Evolutionary conservation across 2,797 vertebrate species (phyloP).

Genomic region (Bryconaethiops microstoma): DNA sequence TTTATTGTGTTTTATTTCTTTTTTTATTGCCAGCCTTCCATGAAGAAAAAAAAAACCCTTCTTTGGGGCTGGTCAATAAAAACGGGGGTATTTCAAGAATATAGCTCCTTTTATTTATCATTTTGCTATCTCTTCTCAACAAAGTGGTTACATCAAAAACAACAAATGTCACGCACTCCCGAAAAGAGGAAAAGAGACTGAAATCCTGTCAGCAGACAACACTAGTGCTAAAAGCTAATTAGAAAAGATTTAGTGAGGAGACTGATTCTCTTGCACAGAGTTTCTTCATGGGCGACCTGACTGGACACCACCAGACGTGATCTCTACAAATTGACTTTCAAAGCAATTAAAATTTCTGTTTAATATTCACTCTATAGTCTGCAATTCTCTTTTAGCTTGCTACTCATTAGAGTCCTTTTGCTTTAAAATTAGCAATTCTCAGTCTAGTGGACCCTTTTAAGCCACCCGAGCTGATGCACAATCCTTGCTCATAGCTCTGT

Average conservation of each 20-base stretch:
- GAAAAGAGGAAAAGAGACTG: not conserved
- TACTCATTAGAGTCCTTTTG: constrained; percentile 31
- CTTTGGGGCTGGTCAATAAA: constrained; percentile 9
- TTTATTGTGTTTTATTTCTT: not conserved
- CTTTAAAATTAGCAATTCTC: constrained; percentile 20
- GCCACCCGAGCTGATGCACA: constrained; percentile 1
- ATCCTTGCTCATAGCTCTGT: not conserved
- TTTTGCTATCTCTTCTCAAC: not conserved
- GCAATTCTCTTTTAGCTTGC: constrained; percentile 31
- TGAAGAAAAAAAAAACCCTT: not conserved
- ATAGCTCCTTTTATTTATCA: constrained; percentile 6
- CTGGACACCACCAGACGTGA: not conserved
- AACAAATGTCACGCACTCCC: not conserved
- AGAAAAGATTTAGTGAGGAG: not conserved
- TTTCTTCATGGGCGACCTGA: constrained; percentile 17
- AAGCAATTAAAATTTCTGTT: constrained; percentile 43
- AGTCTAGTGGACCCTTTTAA: constrained; percentile 17
- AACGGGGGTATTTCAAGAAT: not conserved
- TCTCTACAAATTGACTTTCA: constrained; percentile 45
- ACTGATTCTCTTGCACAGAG: constrained; percentile 1
- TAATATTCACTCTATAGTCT: constrained; percentile 35
- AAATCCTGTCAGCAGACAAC: not conserved
- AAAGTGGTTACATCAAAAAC: not conserved
- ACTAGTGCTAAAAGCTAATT: constrained; percentile 6
- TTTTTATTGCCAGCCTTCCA: not conserved